Base-by-base conservation (phyloP, 2,113 vertebrate genomes). In the Oreocharis arfaki region DNA sequence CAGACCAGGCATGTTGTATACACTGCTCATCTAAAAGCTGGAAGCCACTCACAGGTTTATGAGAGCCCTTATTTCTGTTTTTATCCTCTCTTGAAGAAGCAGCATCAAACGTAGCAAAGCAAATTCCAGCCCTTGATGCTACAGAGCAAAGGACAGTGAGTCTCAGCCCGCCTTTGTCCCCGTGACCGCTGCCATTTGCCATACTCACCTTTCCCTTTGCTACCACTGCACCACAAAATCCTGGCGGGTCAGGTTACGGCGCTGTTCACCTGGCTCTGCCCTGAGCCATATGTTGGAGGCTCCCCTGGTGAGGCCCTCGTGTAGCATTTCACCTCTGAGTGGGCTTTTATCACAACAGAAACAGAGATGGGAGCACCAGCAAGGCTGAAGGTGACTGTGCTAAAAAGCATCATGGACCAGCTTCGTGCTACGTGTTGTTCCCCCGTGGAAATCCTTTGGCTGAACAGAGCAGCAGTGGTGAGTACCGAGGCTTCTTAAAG, bases 271-370 rank as follows among this genome's bases (percentile, higher is more conserved):
- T n/a, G 56, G 42, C 59, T 79, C 68, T 81, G 39, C 71, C 67
- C 75, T 28, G 6, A 56, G 57, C 89, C 74, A 39, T 81, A 16
- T 69, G 71, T 73, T 93, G 73, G 90, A 90, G 84, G 11, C 15
- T 55, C n/a, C 90, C 83, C 39, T 23, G 26, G 37, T 3, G 80
- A 93, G 87, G 83, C 85, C 85, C 85, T n/a, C 10, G 85, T 17
- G 39, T 81, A 83, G 41, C 30, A 35, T 97, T 97, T 96, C 89
- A 92, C 42, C 67, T 80, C 59, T 75, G 46, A 89, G 42, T 1
- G 52, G 42, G 83, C 63, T 84, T 93, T 86, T 53, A 27, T 46
- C 65, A 11, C 3, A 49, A 33, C 41, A 79, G 69, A 69, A 67
- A 49, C 79, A 86, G 60, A 55, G 41, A 69, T 13, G 41, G 49